Conservation (phyloP, 2,113 vertebrate species). For the Murina feae region DNA sequence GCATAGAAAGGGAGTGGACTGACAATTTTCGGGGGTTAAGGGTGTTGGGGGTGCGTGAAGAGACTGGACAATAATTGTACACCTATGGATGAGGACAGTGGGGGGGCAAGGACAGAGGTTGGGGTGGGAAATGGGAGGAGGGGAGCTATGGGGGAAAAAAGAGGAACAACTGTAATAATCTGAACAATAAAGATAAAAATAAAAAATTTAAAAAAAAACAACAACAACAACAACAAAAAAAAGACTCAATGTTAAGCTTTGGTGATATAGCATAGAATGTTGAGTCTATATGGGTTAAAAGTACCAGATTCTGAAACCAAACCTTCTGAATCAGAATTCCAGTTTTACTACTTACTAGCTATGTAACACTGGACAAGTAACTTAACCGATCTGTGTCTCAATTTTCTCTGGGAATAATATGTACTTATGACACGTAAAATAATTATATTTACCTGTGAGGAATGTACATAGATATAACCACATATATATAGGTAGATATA, state of each 20-base stretch:
- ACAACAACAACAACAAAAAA: too few relatives aligned
- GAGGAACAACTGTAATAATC: too few relatives aligned
- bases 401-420: neutral
- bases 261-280: neutral
- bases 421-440: neutral
- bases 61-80: too few relatives aligned
- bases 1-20: too few relatives aligned
- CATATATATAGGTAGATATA: neutral
- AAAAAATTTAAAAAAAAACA: too few relatives aligned
- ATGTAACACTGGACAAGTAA: neutral
- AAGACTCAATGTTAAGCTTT: neutral
- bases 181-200: too few relatives aligned
- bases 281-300: neutral
- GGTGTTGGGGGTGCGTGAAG: too few relatives aligned
- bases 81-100: too few relatives aligned
- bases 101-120: too few relatives aligned
- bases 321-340: neutral
- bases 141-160: too few relatives aligned
- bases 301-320: slow-evolving; percentile 17
- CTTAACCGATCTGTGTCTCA: slow-evolving; percentile 32
- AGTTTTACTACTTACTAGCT: slow-evolving; percentile 15
- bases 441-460: neutral
- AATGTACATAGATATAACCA: neutral
- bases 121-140: too few relatives aligned
- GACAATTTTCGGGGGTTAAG: too few relatives aligned